phyloP scores from a whole-genome alignment of 1,140 invertebrate genomes.

The Drosophila takahashii region DNA sequence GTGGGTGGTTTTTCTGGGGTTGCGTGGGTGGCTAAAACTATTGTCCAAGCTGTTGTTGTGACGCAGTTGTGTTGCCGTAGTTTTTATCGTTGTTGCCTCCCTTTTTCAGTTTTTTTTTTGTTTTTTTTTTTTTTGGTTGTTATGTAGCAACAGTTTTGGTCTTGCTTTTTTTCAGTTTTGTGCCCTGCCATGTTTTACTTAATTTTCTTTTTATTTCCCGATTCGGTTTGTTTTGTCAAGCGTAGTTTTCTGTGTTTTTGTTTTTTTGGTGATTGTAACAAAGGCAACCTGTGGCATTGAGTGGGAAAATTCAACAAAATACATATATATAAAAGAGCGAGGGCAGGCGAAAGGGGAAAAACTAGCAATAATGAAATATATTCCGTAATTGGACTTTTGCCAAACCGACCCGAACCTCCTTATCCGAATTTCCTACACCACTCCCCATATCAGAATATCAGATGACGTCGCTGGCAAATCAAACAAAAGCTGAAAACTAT shows the following conservation, averaged over 20 bases:
- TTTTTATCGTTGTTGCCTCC: constrained; percentile 20
- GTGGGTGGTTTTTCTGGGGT: background rate
- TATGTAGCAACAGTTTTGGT: constrained; percentile 32
- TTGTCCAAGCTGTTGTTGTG: constrained; percentile 34
- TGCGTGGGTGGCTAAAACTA: constrained; percentile 26
- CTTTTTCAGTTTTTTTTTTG: constrained; percentile 1
- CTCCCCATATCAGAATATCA: constrained; percentile 25
- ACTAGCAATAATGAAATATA: constrained; percentile 31
- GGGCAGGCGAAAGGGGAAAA: constrained; percentile 4
- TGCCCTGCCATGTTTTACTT: constrained; percentile 44
- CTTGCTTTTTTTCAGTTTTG: constrained; percentile 7
- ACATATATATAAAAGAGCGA: background rate
- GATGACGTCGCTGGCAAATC: constrained; percentile 30
- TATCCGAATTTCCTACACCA: constrained; percentile 28
- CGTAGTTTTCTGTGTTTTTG: constrained; percentile 26
- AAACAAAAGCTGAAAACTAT: constrained; percentile 25
- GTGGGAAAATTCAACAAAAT: constrained; percentile 3
- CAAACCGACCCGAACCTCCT: constrained; percentile 30
- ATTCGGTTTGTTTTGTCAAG: constrained; percentile 47
- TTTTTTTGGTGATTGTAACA: constrained; percentile 25
- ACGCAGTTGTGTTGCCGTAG: constrained; percentile 30
- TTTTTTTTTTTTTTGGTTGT: constrained; percentile 7
- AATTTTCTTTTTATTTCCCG: constrained; percentile 29
- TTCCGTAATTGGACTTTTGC: constrained; percentile 49
- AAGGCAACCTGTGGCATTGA: constrained; percentile 51